phyloP scores from a whole-genome alignment of 2,113 vertebrate genomes.

The Pheucticus melanocephalus region DNA sequence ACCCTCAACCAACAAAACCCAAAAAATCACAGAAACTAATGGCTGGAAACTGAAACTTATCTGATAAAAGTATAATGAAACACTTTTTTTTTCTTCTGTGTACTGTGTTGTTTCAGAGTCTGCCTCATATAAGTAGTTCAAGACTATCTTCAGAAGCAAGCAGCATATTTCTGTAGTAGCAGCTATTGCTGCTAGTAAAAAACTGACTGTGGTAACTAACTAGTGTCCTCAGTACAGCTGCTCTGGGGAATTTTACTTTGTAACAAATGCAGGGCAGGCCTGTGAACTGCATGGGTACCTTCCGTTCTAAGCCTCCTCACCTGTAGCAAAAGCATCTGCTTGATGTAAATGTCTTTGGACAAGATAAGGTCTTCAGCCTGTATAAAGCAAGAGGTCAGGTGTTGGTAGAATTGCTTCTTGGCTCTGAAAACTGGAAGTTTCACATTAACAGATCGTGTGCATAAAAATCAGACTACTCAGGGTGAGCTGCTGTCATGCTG shows the following conservation, averaged over 20 bases:
- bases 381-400: not conserved
- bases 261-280: not conserved
- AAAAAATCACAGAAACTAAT: not conserved
- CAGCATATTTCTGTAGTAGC: not conserved
- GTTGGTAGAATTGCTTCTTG: not conserved
- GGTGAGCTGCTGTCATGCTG: not conserved
- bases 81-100: not conserved
- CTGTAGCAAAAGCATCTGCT: not conserved
- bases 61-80: not conserved
- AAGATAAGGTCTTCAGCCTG: not conserved
- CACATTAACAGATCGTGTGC: not conserved
- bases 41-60: not conserved
- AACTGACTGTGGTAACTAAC: not conserved
- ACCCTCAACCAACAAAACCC: accelerated
- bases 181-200: not conserved
- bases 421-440: not conserved
- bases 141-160: not conserved
- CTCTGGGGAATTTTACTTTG: not conserved
- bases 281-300: not conserved
- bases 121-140: not conserved
- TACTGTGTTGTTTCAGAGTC: not conserved
- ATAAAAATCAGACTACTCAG: not conserved
- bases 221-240: accelerated
- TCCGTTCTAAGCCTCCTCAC: not conserved
- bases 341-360: not conserved